These are phyloP conservation scores for Enoplolaimus lenunculus DNA, from an alignment of 2,888 invertebrate species.

Conservation along the genomic window DNA sequence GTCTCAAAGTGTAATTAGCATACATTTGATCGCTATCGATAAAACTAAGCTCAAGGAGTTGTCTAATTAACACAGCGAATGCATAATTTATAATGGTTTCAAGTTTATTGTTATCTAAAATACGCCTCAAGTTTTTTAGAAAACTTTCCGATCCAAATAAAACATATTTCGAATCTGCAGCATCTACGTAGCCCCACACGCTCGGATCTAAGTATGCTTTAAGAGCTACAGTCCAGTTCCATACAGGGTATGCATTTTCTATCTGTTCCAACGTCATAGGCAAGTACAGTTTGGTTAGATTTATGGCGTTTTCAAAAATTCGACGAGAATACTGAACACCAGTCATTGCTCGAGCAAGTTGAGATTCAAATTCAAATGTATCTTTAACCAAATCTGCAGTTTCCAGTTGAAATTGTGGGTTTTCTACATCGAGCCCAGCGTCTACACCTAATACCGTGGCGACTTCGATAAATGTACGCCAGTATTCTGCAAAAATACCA, in stretches of 20 bases:
- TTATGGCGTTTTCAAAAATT: background rate
- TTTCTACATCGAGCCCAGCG: background rate
- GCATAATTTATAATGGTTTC: background rate
- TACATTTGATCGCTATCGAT: background rate
- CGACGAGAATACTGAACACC: background rate
- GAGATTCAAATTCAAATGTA: background rate
- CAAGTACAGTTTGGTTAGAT: background rate
- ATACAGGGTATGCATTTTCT: background rate
- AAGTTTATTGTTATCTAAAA: background rate
- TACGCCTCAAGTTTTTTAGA: background rate
- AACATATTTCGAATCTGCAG: background rate
- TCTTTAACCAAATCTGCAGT: background rate
- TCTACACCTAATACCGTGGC: background rate
- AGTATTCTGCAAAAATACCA: background rate
- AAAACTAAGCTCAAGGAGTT: background rate
- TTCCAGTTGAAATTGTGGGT: background rate
- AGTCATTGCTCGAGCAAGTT: background rate
- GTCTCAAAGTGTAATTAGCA: background rate
- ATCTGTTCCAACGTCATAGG: background rate
- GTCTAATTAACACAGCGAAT: background rate
- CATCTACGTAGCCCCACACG: background rate
- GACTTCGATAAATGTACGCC: background rate
- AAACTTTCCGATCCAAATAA: background rate
- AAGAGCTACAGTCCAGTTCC: background rate
- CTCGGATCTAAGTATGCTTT: background rate